These are phyloP conservation scores for Salminus brasiliensis DNA, from an alignment of 2,113 vertebrate genomes.

Conservation along the genomic window DNA sequence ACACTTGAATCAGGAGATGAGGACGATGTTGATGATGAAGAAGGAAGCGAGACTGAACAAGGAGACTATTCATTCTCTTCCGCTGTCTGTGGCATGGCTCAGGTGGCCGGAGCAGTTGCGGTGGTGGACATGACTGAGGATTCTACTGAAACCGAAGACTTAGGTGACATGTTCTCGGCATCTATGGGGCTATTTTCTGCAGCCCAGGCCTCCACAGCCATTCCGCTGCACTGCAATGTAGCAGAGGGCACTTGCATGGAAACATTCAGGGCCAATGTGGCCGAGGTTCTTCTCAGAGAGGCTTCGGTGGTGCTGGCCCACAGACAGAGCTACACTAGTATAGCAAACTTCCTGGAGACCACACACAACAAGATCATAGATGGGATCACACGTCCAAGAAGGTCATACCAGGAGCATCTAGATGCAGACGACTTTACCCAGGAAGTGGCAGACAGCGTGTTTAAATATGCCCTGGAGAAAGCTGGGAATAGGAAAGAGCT, in stretches of 20 bases:
- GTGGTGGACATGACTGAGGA: conserved; percentile 84
- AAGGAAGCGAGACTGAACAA: conserved; percentile 50
- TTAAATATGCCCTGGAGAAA: conserved; percentile 86
- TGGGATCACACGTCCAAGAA: conserved; percentile 77
- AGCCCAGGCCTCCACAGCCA: conserved; percentile 78
- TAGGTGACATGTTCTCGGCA: conserved; percentile 67
- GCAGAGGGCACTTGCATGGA: conserved; percentile 79
- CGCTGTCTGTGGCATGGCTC: conserved; percentile 88
- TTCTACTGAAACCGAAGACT: conserved; percentile 44
- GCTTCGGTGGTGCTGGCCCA: conserved; percentile 81
- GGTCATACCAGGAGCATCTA: conserved; percentile 70
- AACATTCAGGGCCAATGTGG: conserved; percentile 81
- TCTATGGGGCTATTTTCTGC: conserved; percentile 78
- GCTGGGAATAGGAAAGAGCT: conserved; percentile 78
- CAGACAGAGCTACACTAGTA: conserved; percentile 77
- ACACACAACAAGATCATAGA: conserved; percentile 83
- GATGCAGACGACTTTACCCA: conserved; percentile 83
- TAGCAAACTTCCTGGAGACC: conserved; percentile 84
- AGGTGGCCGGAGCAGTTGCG: conserved; percentile 88
- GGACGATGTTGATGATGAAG: conserved; percentile 49
- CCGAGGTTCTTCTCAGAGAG: conserved; percentile 85
- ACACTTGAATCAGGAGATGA: conserved; percentile 73
- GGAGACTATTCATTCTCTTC: conserved; percentile 84
- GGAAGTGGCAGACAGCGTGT: conserved; percentile 85
- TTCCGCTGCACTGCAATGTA: conserved; percentile 77